These are phyloP conservation scores for Illadopsis cleaveri DNA, from an alignment of 2,113 vertebrate genomes.

Conservation along the genomic window DNA sequence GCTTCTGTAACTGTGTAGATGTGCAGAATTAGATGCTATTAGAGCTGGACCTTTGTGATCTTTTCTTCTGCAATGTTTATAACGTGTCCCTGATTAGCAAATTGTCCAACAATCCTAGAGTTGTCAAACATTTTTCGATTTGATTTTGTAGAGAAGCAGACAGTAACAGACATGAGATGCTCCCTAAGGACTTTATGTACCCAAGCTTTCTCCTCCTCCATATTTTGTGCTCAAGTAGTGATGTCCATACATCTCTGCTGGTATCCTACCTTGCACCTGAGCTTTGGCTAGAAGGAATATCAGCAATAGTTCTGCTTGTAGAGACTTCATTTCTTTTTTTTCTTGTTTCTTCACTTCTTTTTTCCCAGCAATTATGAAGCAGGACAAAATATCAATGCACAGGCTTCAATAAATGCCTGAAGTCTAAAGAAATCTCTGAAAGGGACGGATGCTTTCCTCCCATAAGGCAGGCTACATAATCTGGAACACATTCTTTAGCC, in stretches of 20 bases:
- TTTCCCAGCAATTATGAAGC: neutral
- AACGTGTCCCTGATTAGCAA: neutral
- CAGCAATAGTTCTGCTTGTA: neutral
- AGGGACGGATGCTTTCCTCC: slow-evolving; percentile 5
- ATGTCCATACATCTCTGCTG: neutral
- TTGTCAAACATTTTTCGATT: neutral
- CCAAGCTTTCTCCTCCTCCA: neutral
- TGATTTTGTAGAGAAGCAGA: neutral
- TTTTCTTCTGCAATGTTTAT: neutral
- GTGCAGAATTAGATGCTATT: neutral
- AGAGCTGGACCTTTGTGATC: neutral
- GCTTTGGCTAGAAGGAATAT: neutral
- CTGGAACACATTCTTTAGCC: slow-evolving; percentile 49
- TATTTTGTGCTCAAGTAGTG: neutral
- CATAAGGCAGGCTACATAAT: neutral
- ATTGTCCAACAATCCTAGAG: neutral
- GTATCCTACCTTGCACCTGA: neutral
- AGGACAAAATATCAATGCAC: slow-evolving; percentile 27
- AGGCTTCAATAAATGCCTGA: slow-evolving; percentile 39
- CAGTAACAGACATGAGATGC: neutral
- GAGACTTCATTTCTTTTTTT: neutral
- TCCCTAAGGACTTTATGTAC: neutral
- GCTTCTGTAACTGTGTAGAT: neutral
- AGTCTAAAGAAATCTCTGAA: slow-evolving; percentile 45
- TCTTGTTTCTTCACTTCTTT: no score